These are phyloP conservation scores for Garrulus glandarius DNA, from an alignment of 2,797 vertebrate species.

Conservation along the genomic window DNA sequence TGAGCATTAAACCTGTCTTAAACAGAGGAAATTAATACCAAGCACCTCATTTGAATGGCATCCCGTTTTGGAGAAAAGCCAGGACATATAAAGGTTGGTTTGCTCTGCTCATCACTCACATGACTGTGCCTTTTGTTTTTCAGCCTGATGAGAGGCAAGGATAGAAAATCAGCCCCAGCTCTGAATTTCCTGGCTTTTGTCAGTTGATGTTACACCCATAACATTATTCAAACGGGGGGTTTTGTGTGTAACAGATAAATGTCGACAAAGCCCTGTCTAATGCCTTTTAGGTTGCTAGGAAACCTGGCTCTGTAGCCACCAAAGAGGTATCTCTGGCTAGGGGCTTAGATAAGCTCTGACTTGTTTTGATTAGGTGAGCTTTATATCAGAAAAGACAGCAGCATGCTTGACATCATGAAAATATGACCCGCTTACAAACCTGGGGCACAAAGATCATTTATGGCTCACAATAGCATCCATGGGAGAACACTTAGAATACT, in stretches of 20 bases:
- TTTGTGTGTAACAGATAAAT: constrained; percentile 54
- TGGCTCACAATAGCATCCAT: neutral
- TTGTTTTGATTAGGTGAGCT: constrained; percentile 54
- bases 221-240: constrained; percentile 25
- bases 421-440: neutral
- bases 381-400: neutral
- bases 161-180: neutral
- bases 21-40: constrained; percentile 18
- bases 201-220: constrained; percentile 16
- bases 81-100: constrained; percentile 13
- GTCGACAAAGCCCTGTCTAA: constrained; percentile 52
- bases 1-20: neutral
- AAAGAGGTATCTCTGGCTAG: constrained; percentile 56
- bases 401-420: neutral
- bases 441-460: neutral
- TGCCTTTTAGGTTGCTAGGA: constrained; percentile 75
- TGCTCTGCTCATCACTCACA: constrained; percentile 14
- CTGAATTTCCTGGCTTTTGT: constrained; percentile 39
- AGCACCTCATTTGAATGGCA: constrained; percentile 18
- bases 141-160: neutral
- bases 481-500: neutral
- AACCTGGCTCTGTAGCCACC: constrained; percentile 58
- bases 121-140: constrained; percentile 49
- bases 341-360: constrained; percentile 61
- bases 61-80: neutral